These are phyloP conservation scores for Archaeoteleia sp. DNA, from an alignment of 2,888 invertebrate genomes.

Conservation along the genomic window DNA sequence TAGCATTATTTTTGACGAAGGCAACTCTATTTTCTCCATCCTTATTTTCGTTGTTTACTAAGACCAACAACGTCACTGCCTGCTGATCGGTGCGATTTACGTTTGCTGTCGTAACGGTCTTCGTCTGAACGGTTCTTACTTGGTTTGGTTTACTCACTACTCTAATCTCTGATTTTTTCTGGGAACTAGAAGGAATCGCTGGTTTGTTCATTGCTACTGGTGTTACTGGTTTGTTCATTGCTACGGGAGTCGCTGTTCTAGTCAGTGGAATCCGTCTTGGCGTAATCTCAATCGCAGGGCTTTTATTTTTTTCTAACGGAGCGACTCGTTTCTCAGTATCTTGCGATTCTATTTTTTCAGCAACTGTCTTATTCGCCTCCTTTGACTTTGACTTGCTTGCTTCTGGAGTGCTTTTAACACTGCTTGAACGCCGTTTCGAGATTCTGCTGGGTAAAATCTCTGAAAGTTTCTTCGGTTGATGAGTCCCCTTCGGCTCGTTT, in stretches of 20 bases:
- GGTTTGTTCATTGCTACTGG: slow-evolving; percentile 8
- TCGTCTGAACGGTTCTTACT: background rate
- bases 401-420: no score
- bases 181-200: slow-evolving; percentile 4
- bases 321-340: background rate
- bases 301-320: background rate
- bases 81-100: slow-evolving; percentile 15
- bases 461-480: slow-evolving; percentile 37
- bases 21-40: slow-evolving; percentile 3
- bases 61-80: slow-evolving; percentile 20
- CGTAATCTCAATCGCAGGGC: background rate
- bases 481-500: slow-evolving; percentile 19
- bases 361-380: no score
- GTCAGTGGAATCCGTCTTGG: background rate
- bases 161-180: background rate
- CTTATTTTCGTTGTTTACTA: slow-evolving; percentile 33
- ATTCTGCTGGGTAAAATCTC: slow-evolving; percentile 43
- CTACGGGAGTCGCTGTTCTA: background rate
- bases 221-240: slow-evolving; percentile 11
- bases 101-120: background rate
- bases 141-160: no score
- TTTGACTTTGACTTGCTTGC: no score
- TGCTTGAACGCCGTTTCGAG: slow-evolving; percentile 15
- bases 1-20: background rate
- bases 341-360: background rate